Base-by-base conservation (phyloP, 2,797 vertebrate genomes). In the Myiotriccus ornatus region DNA sequence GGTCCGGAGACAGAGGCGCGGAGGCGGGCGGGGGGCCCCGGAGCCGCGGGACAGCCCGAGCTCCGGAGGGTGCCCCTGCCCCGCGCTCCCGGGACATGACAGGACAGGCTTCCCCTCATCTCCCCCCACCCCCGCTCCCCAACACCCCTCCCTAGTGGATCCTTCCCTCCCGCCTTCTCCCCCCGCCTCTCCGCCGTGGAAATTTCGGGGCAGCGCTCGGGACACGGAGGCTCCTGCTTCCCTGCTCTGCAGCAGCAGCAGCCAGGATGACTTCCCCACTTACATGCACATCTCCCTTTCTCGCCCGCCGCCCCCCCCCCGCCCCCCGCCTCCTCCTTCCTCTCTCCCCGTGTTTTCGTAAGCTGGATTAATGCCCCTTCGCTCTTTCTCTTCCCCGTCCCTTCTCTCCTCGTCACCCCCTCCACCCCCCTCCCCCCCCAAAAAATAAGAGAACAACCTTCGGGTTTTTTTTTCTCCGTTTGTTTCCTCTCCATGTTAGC, bases 321-420 rank as follows among this genome's bases (percentile, higher is more conserved):
- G 23, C 43, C 65, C 14, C 22, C 37, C 67, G 41, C 63, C 64
- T 49, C 65, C 69, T 65, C 20, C 87, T 79, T 69, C 67, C 60
- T 76, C 63, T 76, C 46, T 53, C 52, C 64, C 68, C 35, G 82
- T 78, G 87, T 73, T 79, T 87, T 88, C 39, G 22, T 70, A 84
- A 92, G 59, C 55, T 69, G 67, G 90, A 87, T 93, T 95, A 93
- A 79, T 86, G 89, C 89, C 88, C 91, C 94, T 79, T 70, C 44
- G 43, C 34, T 84, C 47, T 34, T 59, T 47, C 49, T 69, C 50
- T n/a, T 50, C 43, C 21, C 76, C 32, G 25, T 28, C 7, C 70
- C 32, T 28, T 32, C 35, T 28, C 43, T 30, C 21, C 19, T 14
- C 21, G 27, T 32, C 27, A 8, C 53, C 53, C 32, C 32, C 53